Evolutionary conservation across 2,113 vertebrate genomes (phyloP), one percentile per base, ranked within the genome.

Genomic region (Tachycineta bicolor): DNA sequence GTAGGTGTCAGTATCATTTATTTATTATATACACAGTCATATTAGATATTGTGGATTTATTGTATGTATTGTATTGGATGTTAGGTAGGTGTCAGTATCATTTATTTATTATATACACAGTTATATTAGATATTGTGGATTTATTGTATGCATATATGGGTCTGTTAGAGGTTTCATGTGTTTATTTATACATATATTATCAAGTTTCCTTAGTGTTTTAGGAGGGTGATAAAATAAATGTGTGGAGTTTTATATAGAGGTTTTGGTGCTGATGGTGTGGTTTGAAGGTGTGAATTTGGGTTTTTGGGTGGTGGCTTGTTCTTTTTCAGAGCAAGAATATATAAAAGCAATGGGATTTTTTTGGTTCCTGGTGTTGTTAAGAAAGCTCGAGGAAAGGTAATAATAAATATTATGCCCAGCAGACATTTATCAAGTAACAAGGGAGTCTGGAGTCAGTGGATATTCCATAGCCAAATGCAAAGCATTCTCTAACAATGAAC

Each of bases 1-100:
- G 13, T 2, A 2, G 21, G 11, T 22, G 8, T 2, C 9, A 1
- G 18, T n/a, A 5, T 8, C 1, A 6, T 16, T 10, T 10, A 10
- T 50, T 43, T 24, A 14, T 41, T 14, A 5, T 8, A 9, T 34
- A 11, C 3, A 19, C 16, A 5, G 8, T 13, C 41, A 3, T 33
- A 5, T 33, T 21, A 2, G 43, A 5, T 14, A 12, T 5, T 9
- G 3, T 25, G 5, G 50, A 25, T 31, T 24, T 19, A 5, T 10
- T 29, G 3, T 33, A 6, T 5, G 6, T n/a, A n/a, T n/a, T n/a
- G n/a, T n/a, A n/a, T n/a, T n/a, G n/a, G n/a, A 1, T 1, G 0
- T 1, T 15, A 3, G 26, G 13, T 2, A 3, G 21, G 11, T 22
- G 8, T 2, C 9, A 1, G 18, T n/a, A 5, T 8, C 1, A 6